Percentiles rank a stretch among this genome's conserved stretches.
phyloP scores from a whole-genome alignment of 2,113 vertebrate genomes.

The Burhinus oedicnemus region DNA sequence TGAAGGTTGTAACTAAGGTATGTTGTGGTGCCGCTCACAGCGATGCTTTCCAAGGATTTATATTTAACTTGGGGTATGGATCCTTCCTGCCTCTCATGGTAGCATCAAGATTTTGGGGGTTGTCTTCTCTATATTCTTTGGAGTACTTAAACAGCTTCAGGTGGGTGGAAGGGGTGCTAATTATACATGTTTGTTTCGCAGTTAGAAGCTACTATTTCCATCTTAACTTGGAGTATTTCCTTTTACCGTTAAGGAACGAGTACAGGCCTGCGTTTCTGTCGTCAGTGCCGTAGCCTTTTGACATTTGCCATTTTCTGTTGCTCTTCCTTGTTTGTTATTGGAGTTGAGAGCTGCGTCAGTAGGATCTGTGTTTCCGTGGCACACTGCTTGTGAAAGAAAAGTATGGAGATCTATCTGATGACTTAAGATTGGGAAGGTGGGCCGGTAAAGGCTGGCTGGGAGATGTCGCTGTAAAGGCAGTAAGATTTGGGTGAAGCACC shows the following conservation, averaged over 20 bases:
- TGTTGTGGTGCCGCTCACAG: conserved; percentile 27
- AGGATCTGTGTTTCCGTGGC: background rate
- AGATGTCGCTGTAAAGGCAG: background rate
- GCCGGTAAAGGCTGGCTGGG: background rate
- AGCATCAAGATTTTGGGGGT: background rate
- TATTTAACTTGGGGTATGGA: conserved; percentile 23
- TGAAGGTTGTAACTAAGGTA: background rate
- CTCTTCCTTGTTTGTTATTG: background rate
- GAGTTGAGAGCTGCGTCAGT: background rate
- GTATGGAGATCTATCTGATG: background rate
- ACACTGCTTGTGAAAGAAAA: accelerated
- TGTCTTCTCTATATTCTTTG: background rate
- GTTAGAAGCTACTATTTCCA: background rate
- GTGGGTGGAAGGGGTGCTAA: background rate
- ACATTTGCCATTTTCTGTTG: background rate
- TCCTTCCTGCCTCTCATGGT: background rate
- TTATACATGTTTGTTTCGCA: background rate
- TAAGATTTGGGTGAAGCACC: background rate
- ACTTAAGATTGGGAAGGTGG: background rate
- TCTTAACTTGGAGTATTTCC: background rate
- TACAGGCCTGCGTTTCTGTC: background rate
- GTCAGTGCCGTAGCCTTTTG: background rate
- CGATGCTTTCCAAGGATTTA: background rate
- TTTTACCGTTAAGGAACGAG: background rate
- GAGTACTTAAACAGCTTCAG: background rate